These are phyloP conservation scores for Bucorvus abyssinicus DNA, from an alignment of 2,797 vertebrate genomes.

Conservation along the genomic window DNA sequence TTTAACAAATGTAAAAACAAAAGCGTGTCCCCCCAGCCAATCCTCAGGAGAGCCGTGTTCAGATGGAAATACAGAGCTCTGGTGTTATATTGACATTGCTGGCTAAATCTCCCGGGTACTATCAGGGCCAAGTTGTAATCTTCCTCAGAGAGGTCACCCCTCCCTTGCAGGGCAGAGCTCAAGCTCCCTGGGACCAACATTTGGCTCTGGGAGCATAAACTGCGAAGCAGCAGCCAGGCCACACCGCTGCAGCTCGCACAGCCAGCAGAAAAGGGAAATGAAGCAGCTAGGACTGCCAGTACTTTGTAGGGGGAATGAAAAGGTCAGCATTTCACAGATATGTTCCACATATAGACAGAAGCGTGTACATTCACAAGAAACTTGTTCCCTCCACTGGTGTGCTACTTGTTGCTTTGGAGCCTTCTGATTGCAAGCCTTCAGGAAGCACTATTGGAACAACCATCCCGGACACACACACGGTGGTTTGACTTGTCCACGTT, in stretches of 20 bases:
- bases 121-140: background rate
- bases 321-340: slow-evolving; percentile 2
- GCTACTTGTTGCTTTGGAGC: background rate
- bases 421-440: background rate
- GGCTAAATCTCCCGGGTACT: background rate
- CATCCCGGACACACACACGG: rapidly evolving
- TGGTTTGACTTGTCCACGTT: background rate
- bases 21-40: background rate
- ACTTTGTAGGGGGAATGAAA: background rate
- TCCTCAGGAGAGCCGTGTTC: rapidly evolving
- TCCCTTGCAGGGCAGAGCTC: background rate
- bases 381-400: background rate
- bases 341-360: background rate
- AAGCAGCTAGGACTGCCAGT: slow-evolving; percentile 6
- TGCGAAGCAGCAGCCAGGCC: background rate
- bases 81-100: background rate
- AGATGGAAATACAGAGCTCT: background rate
- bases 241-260: background rate
- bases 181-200: background rate
- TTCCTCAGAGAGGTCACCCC: background rate
- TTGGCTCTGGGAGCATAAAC: background rate
- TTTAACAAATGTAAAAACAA: background rate
- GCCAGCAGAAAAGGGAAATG: background rate
- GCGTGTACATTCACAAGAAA: background rate
- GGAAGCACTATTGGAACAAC: background rate